Conservation (phyloP, 2,113 vertebrate species). For the Passerina amoena region DNA sequence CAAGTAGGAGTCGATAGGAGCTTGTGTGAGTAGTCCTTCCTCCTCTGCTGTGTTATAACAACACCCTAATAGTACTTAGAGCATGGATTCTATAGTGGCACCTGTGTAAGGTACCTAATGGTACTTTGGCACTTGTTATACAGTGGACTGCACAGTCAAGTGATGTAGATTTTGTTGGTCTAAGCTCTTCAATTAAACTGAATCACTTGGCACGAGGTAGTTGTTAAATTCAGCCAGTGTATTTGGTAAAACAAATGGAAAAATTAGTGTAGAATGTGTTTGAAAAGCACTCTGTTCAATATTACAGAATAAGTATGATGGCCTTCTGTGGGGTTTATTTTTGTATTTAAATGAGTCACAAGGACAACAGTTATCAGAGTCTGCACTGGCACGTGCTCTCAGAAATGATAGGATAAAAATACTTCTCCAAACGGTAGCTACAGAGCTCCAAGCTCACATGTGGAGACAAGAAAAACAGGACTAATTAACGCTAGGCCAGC, state of each 20-base stretch:
- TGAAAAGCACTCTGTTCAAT: not conserved
- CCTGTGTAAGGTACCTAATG: not conserved
- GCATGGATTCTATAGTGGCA: not conserved
- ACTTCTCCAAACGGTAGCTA: not conserved
- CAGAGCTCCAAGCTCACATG: not conserved
- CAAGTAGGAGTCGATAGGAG: not conserved
- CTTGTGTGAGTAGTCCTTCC: not conserved
- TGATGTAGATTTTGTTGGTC: not conserved
- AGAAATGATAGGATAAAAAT: not conserved
- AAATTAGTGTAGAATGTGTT: not conserved
- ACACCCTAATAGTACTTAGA: not conserved
- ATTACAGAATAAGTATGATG: not conserved
- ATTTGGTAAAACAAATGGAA: not conserved
- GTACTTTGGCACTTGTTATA: not conserved
- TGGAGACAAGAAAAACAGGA: not conserved
- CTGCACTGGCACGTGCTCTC: not conserved
- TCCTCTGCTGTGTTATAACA: not conserved
- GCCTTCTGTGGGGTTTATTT: not conserved
- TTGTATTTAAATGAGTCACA: not conserved
- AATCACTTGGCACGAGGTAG: not conserved
- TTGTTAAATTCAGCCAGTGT: not conserved
- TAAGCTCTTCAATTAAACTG: not conserved
- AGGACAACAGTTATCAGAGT: not conserved
- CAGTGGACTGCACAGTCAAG: not conserved
- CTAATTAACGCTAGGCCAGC: not conserved